A percentile compares a stretch with the other conserved stretches of the same genome.
Evolutionary conservation across 2,797 vertebrate genomes (phyloP).

Genomic region (Lateolabrax maculatus): DNA sequence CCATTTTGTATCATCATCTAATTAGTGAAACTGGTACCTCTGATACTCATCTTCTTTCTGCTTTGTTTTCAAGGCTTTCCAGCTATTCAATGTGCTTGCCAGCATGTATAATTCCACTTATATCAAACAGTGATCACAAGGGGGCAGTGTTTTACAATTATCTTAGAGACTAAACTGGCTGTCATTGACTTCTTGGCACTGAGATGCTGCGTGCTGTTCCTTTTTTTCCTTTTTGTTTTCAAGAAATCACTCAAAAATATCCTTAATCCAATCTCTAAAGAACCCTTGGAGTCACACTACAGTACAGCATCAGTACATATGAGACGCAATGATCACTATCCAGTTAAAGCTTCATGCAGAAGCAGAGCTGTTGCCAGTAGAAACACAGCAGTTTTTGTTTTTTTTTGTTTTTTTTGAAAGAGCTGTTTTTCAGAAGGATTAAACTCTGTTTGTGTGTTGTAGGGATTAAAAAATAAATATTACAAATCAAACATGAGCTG

Average conservation of each 20-base stretch:
- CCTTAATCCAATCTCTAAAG: constrained; percentile 62
- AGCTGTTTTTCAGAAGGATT: constrained; percentile 64
- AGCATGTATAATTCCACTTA: constrained; percentile 12
- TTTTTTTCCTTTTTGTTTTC: constrained; percentile 41
- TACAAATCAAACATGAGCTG: constrained; percentile 66
- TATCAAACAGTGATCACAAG: constrained; percentile 70
- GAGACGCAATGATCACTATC: constrained; percentile 56
- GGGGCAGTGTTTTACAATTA: constrained; percentile 79
- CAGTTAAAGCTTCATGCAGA: constrained; percentile 45
- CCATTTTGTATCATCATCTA: constrained; percentile 23
- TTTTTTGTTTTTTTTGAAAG: constrained; percentile 33
- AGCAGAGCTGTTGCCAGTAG: constrained; percentile 52
- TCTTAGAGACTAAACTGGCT: constrained; percentile 39
- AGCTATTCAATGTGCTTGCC: constrained; percentile 16
- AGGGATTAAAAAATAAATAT: constrained; percentile 68
- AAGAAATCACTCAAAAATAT: constrained; percentile 57
- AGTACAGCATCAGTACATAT: constrained; percentile 50
- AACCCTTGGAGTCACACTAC: constrained; percentile 49
- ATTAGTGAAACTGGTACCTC: constrained; percentile 28
- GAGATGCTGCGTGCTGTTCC: constrained; percentile 23
- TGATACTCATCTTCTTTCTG: constrained; percentile 24
- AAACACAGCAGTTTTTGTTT: constrained; percentile 32
- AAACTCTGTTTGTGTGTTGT: constrained; percentile 56
- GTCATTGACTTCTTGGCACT: constrained; percentile 39
- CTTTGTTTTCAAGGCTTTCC: constrained; percentile 27